These are phyloP conservation scores for Collichthys lucidus DNA, from an alignment of 2,113 vertebrate species.

Conservation along the genomic window DNA sequence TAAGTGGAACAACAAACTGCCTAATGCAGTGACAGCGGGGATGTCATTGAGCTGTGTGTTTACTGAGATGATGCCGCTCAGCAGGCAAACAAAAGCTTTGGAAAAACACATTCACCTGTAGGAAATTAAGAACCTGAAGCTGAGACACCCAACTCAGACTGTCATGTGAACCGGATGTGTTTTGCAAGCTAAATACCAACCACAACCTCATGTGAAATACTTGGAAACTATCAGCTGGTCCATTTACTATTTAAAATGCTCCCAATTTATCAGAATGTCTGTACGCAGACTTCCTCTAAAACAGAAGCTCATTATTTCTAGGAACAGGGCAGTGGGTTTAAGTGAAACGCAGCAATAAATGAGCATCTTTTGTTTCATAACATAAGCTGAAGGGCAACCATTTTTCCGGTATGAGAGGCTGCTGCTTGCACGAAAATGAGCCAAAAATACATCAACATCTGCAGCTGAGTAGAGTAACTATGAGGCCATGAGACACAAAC, in stretches of 20 bases:
- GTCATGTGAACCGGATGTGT: neutral
- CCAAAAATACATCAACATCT: constrained; percentile 41
- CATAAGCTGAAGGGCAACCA: constrained; percentile 43
- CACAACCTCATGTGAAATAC: neutral
- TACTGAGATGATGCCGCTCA: constrained; percentile 37
- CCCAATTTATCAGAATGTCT: neutral
- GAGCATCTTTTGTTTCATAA: constrained; percentile 61
- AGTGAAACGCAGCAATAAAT: constrained; percentile 5
- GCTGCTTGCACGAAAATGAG: constrained; percentile 43
- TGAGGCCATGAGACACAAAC: constrained; percentile 27
- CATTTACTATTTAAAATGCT: neutral
- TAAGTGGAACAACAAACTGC: constrained; percentile 52
- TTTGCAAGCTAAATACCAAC: neutral
- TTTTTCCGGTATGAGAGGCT: constrained; percentile 27
- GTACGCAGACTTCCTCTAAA: neutral
- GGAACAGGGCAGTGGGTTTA: constrained; percentile 15
- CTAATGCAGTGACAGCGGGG: constrained; percentile 23
- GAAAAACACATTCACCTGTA: constrained; percentile 51
- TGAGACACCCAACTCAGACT: neutral
- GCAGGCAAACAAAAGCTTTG: constrained; percentile 45
- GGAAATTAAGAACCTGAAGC: constrained; percentile 37
- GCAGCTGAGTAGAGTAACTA: constrained; percentile 35
- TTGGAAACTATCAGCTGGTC: neutral
- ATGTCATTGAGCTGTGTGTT: constrained; percentile 47
- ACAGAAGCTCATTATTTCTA: constrained; percentile 7